Conservation (phyloP, 1,140 invertebrate species). For the Zaprionus ghesquierei region DNA sequence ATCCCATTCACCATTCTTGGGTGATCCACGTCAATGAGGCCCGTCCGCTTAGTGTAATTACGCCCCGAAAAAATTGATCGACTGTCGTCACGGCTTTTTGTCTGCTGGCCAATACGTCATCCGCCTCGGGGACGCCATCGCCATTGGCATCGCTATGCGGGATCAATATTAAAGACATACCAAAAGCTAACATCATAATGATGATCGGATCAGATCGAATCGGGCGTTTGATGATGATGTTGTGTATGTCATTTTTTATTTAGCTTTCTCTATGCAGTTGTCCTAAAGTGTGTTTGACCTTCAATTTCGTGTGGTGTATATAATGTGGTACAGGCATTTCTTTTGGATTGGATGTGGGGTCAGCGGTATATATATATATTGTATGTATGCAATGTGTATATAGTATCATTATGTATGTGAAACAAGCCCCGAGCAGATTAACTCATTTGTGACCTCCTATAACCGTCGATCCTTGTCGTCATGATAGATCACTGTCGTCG, state of each 20-base stretch:
- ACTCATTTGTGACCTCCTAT: neutral
- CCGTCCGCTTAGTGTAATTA: conserved; percentile 13
- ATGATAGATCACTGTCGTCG: neutral
- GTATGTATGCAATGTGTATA: conserved; percentile 8
- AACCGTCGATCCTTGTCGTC: neutral
- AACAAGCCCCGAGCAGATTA: neutral
- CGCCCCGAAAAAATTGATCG: conserved; percentile 53
- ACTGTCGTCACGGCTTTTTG: conserved; percentile 69
- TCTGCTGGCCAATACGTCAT: conserved; percentile 54
- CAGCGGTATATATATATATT: conserved; percentile 8
- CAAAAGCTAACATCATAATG: conserved; percentile 7
- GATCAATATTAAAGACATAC: neutral
- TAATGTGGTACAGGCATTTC: neutral
- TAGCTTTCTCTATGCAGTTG: conserved; percentile 43
- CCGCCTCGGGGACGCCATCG: conserved; percentile 63
- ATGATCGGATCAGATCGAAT: conserved; percentile 31
- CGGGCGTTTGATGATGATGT: conserved; percentile 21
- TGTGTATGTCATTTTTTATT: conserved; percentile 36
- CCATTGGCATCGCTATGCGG: conserved; percentile 27
- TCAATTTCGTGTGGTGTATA: conserved; percentile 28
- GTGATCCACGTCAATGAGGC: conserved; percentile 63
- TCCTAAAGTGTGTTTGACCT: conserved; percentile 24
- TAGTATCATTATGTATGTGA: conserved; percentile 22
- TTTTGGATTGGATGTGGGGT: conserved; percentile 8
- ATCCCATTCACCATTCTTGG: conserved; percentile 4